Evolutionary conservation across 2,888 invertebrate genomes (phyloP), one percentile per base, ranked within the genome.

Genomic region (Ochropacha duplaris): DNA sequence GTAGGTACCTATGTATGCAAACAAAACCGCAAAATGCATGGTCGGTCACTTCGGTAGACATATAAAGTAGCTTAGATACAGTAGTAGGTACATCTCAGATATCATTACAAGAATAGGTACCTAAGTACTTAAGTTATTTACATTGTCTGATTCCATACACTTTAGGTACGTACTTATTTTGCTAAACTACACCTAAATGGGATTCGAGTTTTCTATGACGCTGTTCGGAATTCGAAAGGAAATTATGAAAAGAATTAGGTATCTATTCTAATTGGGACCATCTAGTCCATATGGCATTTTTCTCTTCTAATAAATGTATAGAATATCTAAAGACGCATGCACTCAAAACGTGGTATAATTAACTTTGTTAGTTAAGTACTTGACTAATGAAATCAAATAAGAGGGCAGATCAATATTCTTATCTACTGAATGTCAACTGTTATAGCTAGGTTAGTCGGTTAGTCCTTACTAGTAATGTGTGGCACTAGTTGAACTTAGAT

Each of bases 61-160:
- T 39, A 16, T 6, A 9, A n/a, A 1, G 39, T 39, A 39, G 11
- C n/a, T n/a, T n/a, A n/a, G n/a, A n/a, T n/a, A n/a, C n/a, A n/a
- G n/a, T n/a, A n/a, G n/a, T n/a, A n/a, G n/a, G n/a, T n/a, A 2
- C n/a, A 36, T 3, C 2, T 36, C 36, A n/a, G 36, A 36, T 39
- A 16, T 8, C 4, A 39, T 39, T 39, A 39, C 39, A 39, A 16
- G 8, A n/a, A 39, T 39, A 36, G n/a, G n/a, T 36, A 39, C 4
- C 14, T 34, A 6, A 16, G 16, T 39, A 2, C 39, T n/a, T n/a
- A n/a, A n/a, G n/a, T 51, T 58, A 52, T 51, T 54, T 58, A 56
- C 54, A 39, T 52, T 58, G 22, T 54, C 60, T 5, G 39, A 8
- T 16, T 8, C 6, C 16, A 9, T 16, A 39, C 16, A 39, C 16